These are phyloP conservation scores for Cynopterus sphinx DNA, from an alignment of 2,797 vertebrate species.

Conservation along the genomic window DNA sequence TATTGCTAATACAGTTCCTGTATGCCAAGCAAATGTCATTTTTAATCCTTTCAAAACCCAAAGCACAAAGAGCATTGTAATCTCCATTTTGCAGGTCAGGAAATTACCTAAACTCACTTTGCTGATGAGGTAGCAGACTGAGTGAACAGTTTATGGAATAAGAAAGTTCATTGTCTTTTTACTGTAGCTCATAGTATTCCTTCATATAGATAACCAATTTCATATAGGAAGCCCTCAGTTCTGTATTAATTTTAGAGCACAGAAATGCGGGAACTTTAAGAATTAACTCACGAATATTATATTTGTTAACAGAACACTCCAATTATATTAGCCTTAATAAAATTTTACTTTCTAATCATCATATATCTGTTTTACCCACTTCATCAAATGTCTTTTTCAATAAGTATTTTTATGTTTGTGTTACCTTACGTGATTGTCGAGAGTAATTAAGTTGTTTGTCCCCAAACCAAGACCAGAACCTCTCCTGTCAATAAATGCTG, in stretches of 20 bases:
- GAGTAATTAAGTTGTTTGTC: background rate
- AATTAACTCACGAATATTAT: background rate
- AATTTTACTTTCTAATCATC: background rate
- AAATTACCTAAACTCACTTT: background rate
- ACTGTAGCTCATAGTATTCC: background rate
- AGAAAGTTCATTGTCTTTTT: background rate
- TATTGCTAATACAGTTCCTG: background rate
- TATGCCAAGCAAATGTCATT: background rate
- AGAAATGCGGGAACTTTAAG: background rate
- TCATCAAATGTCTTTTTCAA: background rate
- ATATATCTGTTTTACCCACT: background rate
- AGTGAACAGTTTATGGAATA: background rate
- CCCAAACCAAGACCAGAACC: background rate
- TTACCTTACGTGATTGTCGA: background rate
- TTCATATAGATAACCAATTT: background rate
- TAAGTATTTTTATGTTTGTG: background rate
- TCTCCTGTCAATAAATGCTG: background rate
- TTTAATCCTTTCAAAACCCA: background rate
- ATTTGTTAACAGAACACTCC: background rate
- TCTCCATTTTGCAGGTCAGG: slow-evolving; percentile 9
- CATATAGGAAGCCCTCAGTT: background rate
- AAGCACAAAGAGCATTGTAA: background rate
- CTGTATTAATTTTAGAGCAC: background rate
- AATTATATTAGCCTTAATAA: background rate
- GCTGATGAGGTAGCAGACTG: background rate